phyloP scores from a whole-genome alignment of 2,113 vertebrate species.

The Sceloporus tristichus region DNA sequence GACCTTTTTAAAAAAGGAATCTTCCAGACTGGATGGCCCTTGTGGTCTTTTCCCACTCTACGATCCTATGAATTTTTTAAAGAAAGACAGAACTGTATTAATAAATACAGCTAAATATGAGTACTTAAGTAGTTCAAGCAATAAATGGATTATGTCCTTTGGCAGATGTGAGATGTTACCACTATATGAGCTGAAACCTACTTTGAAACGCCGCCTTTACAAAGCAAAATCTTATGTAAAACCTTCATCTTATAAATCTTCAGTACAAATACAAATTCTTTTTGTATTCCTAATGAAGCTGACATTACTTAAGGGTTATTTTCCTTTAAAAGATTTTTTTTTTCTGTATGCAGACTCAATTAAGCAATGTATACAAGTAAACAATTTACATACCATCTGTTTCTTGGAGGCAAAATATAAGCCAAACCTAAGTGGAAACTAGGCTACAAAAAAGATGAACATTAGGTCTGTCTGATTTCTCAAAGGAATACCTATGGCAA shows the following conservation, averaged over 20 bases:
- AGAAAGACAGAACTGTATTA: neutral
- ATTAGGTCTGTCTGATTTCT: neutral
- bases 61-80: neutral
- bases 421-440: neutral
- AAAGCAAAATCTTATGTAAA: neutral
- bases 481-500: neutral
- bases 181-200: neutral
- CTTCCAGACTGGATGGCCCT: too few species aligned
- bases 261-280: rapidly evolving
- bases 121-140: neutral
- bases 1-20: neutral
- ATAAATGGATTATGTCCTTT: neutral
- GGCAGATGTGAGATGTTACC: neutral
- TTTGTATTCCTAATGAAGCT: neutral
- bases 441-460: neutral
- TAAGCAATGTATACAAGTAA: neutral
- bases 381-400: neutral
- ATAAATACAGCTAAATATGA: neutral
- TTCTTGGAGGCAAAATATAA: neutral
- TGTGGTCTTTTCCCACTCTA: too few species aligned
- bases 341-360: neutral
- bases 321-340: neutral
- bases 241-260: neutral
- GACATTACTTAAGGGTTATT: neutral
- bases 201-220: conserved; percentile 8